Evolutionary conservation across 1,140 invertebrate species (phyloP).

Genomic region (Bilobella aurantiaca): DNA sequence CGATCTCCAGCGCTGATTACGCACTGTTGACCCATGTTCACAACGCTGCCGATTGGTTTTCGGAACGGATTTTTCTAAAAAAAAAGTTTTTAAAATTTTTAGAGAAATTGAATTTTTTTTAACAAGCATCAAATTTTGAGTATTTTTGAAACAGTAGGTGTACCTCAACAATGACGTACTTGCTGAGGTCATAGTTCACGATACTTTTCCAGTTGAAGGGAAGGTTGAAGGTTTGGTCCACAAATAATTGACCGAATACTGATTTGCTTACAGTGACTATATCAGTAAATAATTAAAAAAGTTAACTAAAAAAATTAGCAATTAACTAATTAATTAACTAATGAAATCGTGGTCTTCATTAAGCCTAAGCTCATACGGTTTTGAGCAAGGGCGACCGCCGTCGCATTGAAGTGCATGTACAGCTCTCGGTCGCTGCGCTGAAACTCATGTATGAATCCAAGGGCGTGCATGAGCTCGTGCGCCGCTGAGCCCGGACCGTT

Average conservation of each 20-base stretch:
- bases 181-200: not conserved
- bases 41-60: not conserved
- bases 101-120: too few species aligned
- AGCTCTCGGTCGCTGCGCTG: not conserved
- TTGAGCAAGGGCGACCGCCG: too few species aligned
- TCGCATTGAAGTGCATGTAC: too few species aligned
- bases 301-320: too few species aligned
- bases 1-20: not conserved
- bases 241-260: not conserved
- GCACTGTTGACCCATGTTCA: not conserved
- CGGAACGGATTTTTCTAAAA: not conserved
- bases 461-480: not conserved
- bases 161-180: not conserved
- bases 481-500: not conserved
- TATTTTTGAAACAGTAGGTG: not conserved
- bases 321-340: too few species aligned
- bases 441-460: not conserved
- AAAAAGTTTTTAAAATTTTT: too few species aligned
- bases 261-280: too few species aligned
- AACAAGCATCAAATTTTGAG: not conserved
- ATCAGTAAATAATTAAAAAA: too few species aligned
- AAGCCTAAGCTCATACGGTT: too few species aligned
- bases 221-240: not conserved
- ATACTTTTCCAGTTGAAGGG: not conserved
- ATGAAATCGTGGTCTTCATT: too few species aligned